Evolutionary conservation across 2,797 vertebrate species (phyloP), one percentile per base, ranked within the genome.

Genomic region (Cyprinella venusta): DNA sequence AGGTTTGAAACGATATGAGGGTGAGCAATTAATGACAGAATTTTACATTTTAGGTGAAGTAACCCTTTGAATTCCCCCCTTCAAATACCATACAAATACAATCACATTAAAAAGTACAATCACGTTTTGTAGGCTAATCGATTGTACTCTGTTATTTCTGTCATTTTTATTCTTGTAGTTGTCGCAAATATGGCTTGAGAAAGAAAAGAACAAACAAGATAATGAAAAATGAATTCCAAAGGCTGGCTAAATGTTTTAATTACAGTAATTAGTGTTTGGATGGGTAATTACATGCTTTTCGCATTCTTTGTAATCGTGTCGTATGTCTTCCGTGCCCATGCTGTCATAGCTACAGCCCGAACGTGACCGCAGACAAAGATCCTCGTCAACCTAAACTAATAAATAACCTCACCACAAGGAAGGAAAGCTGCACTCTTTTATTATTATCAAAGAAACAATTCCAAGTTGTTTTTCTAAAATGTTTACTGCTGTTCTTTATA

Each of bases 221-320:
- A 90, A 83, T 79, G 80, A 88, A 80, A 89, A 86, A 88, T 83
- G 89, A 89, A 87, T 87, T 79, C 90, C 89, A 88, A 90, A 91
- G 86, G 76, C 88, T 87, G 69, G 87, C 81, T 91, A 91, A 93
- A 93, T 94, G 88, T 91, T 92, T 92, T 92, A 93, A 95, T 94
- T 92, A 92, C 91, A 92, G 90, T 93, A 64, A 92, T 93, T 92
- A 89, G 85, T 70, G 64, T 80, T 74, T 85, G 65, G 85, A 88
- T 90, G 91, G 88, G 75, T 90, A 91, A 94, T 92, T 93, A 91
- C 85, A 89, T 90, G 90, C 89, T 90, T 88, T 87, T 88, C 89
- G 87, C 82, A 38, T 87, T 91, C 84, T 88, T 89, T 86, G 84
- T 89, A 54, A 91, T 89, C 86, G 88, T 87, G 92, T 92, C 90